phyloP scores from a whole-genome alignment of 2,797 vertebrate species.

The Neosilurus hyrtlii region DNA sequence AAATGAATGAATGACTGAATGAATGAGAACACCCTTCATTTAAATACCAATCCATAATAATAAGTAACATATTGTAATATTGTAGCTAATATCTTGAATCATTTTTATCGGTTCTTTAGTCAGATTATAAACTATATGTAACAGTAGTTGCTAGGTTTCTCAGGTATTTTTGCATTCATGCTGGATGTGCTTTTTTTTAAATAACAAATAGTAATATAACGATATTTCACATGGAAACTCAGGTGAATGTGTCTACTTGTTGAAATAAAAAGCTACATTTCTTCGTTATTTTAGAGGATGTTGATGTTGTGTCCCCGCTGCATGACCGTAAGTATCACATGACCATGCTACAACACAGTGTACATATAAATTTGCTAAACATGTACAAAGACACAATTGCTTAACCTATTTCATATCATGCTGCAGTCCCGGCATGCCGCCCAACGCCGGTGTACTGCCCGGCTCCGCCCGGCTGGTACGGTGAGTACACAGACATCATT shows the following conservation, averaged over 20 bases:
- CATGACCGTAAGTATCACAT: conserved; percentile 64
- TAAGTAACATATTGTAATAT: not conserved
- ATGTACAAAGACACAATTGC: not conserved
- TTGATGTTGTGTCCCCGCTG: conserved; percentile 53
- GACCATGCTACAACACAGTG: too few relatives aligned
- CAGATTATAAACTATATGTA: not conserved
- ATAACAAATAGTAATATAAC: too few relatives aligned
- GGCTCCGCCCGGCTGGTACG: conserved; percentile 72
- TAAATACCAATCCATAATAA: not conserved
- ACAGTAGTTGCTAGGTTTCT: not conserved
- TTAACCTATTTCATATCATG: not conserved
- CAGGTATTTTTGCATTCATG: not conserved
- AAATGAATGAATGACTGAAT: too few relatives aligned
- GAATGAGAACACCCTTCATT: too few relatives aligned
- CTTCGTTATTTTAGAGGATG: conserved; percentile 60
- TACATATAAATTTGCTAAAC: not conserved
- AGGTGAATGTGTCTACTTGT: too few relatives aligned
- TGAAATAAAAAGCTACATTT: conserved; percentile 17
- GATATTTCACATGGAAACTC: too few relatives aligned
- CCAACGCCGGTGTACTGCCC: conserved; percentile 77
- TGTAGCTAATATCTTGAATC: too few relatives aligned
- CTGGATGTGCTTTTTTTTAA: not conserved
- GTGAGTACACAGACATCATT: conserved; percentile 50
- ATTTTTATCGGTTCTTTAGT: not conserved
- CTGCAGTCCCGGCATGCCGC: conserved; percentile 67